Evolutionary conservation across 2,888 invertebrate species (phyloP).

Genomic region (Lumbricus terrestris): DNA sequence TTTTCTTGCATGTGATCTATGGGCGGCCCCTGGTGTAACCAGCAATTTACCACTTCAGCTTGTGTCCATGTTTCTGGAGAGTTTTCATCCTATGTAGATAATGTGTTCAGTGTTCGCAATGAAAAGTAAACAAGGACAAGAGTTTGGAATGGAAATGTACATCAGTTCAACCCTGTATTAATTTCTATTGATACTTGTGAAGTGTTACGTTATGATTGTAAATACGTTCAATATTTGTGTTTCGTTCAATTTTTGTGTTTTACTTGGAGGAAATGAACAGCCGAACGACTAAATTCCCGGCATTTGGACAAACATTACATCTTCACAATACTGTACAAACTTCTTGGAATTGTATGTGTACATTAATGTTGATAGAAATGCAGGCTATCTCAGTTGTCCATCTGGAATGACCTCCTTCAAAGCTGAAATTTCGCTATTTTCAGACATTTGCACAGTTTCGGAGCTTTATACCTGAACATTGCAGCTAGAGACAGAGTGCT

Average conservation of each 20-base stretch:
- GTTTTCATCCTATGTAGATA: not conserved
- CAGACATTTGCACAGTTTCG: too few relatives aligned
- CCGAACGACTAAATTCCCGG: not conserved
- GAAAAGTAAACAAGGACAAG: not conserved
- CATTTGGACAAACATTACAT: too few relatives aligned
- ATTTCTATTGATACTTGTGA: not conserved
- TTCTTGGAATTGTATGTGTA: not conserved
- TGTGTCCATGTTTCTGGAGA: not conserved
- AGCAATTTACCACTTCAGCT: not conserved
- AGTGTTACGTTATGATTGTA: not conserved
- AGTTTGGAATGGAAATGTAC: not conserved
- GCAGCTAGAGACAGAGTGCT: too few relatives aligned
- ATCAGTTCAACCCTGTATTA: not conserved
- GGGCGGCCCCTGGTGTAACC: too few relatives aligned
- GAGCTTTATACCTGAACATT: too few relatives aligned
- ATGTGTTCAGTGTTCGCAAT: too few relatives aligned
- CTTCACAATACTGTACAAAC: not conserved
- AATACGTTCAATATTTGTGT: not conserved
- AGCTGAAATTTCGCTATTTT: too few relatives aligned
- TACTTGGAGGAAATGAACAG: not conserved
- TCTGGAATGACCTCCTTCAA: too few relatives aligned
- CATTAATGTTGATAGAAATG: not conserved
- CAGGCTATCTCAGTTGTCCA: too few relatives aligned
- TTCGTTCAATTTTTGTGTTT: not conserved
- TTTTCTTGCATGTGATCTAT: too few relatives aligned